These are phyloP conservation scores for Oligia strigilis DNA, from an alignment of 2,888 invertebrate species.

Conservation along the genomic window DNA sequence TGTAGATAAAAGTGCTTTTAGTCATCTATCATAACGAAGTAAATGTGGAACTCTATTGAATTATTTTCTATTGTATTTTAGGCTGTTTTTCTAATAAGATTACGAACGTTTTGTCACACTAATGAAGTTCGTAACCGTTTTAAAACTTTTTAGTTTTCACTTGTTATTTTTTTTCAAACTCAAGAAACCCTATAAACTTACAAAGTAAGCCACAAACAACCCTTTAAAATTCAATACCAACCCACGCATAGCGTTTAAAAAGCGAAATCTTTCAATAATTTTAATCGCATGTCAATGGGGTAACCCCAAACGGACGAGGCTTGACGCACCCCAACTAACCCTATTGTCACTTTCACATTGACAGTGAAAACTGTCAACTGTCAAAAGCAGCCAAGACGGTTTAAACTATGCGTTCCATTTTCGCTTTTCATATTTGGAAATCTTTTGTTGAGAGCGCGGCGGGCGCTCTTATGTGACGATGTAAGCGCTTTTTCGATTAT, in stretches of 20 bases:
- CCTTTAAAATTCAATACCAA: slow-evolving; percentile 80
- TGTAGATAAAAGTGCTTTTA: not conserved
- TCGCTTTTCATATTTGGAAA: slow-evolving; percentile 84
- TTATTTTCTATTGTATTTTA: not conserved
- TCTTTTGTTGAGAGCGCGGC: slow-evolving; percentile 79
- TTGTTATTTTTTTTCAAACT: slow-evolving; percentile 36
- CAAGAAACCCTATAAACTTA: slow-evolving; percentile 65
- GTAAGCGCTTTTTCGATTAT: slow-evolving; percentile 70
- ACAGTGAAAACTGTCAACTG: slow-evolving; percentile 90
- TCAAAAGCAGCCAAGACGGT: slow-evolving; percentile 89
- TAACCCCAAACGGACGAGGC: slow-evolving; percentile 75
- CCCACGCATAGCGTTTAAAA: slow-evolving; percentile 69
- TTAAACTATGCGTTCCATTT: slow-evolving; percentile 88
- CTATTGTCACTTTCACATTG: slow-evolving; percentile 84
- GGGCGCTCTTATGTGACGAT: slow-evolving; percentile 73
- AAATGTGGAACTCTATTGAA: slow-evolving; percentile 1
- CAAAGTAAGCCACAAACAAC: slow-evolving; percentile 74
- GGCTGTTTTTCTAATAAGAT: not conserved
- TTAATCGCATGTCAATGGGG: slow-evolving; percentile 87
- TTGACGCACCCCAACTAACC: slow-evolving; percentile 88
- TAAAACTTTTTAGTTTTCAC: slow-evolving; percentile 31
- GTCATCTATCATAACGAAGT: not conserved
- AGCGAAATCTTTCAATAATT: slow-evolving; percentile 86
- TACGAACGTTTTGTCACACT: not conserved
- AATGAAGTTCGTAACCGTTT: slow-evolving; percentile 9